phyloP scores from a whole-genome alignment of 1,140 invertebrate species.

The Drosophila pallidifrons region DNA sequence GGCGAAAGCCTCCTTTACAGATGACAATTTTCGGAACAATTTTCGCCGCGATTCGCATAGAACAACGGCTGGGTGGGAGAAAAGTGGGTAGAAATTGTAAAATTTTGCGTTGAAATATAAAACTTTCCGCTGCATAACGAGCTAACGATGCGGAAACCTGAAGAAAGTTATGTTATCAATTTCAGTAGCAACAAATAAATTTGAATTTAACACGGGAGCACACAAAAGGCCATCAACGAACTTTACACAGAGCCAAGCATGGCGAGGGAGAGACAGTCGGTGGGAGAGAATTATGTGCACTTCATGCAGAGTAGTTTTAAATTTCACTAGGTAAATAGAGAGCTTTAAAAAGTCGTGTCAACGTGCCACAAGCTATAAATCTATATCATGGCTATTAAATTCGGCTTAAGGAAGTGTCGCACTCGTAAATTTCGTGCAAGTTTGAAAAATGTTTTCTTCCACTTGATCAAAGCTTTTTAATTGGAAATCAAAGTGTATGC shows the following conservation, averaged over 20 bases:
- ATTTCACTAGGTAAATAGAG: conserved; percentile 20
- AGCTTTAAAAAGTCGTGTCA: conserved; percentile 22
- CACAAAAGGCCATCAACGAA: conserved; percentile 42
- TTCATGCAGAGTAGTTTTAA: conserved; percentile 29
- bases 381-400: conserved; percentile 4
- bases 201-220: conserved; percentile 75
- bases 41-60: conserved; percentile 57
- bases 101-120: conserved; percentile 79
- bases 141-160: conserved; percentile 84
- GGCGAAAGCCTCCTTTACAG: conserved; percentile 35
- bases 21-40: conserved; percentile 82
- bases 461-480: background rate
- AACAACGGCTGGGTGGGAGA: background rate
- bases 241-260: background rate
- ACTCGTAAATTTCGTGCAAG: conserved; percentile 17
- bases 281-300: conserved; percentile 3
- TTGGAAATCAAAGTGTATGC: background rate
- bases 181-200: conserved; percentile 84
- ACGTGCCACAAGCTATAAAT: conserved; percentile 14
- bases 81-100: conserved; percentile 59
- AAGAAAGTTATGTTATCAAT: conserved; percentile 84
- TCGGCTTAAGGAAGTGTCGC: conserved; percentile 12
- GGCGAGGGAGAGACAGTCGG: background rate
- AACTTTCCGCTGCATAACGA: conserved; percentile 83
- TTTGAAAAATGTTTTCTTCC: background rate